Base-by-base conservation (phyloP, 2,113 vertebrate genomes). In the Artemisiospiza belli region DNA sequence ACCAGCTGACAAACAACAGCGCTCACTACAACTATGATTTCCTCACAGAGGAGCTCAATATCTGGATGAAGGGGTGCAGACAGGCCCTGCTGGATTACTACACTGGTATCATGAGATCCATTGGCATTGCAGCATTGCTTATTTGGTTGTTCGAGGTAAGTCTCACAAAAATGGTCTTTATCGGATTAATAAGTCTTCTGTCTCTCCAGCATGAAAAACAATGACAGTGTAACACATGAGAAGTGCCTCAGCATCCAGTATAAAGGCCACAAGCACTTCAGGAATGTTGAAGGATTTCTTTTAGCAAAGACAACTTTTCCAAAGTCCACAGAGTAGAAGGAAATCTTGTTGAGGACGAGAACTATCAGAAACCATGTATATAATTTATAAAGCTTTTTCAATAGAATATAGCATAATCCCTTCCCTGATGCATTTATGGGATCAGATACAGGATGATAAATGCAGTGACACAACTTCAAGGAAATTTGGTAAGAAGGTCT, bases 141-240 rank as follows among this genome's bases (percentile, higher is more conserved):
- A 98, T 98, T 67, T 99, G 98, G 98, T 92, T 98, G 67, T 99
- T 99, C 89, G 98, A 99, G 98, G 98, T 99, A 93, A 87, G 94
- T 28, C 15, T 76, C 12, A 27, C 21, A n/a, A n/a, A 76, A 80
- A 39, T 6, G 22, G 23, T 24, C 51, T 31, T 28, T 5, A 30
- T 43, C 30, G 21, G 16, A 54, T 33, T 39, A 8, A 33, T 41
- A 11, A 5, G 23, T 25, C 30, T 47, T 61, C 33, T 22, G 12
- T 28, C 28, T 62, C 49, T 55, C 31, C 35, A 55, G 25, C 12
- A 52, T 28, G 44, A 58, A 51, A 61, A 82, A 70, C 0, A 4
- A 51, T 37, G 46, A 59, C 0, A 0, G 28, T 10, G 3, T 41
- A 52, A 62, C 9, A 4, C 11, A 22, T 0, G 3, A 59, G 31